phyloP scores from a whole-genome alignment of 1,140 invertebrate species.

The Drosophila sp. region DNA sequence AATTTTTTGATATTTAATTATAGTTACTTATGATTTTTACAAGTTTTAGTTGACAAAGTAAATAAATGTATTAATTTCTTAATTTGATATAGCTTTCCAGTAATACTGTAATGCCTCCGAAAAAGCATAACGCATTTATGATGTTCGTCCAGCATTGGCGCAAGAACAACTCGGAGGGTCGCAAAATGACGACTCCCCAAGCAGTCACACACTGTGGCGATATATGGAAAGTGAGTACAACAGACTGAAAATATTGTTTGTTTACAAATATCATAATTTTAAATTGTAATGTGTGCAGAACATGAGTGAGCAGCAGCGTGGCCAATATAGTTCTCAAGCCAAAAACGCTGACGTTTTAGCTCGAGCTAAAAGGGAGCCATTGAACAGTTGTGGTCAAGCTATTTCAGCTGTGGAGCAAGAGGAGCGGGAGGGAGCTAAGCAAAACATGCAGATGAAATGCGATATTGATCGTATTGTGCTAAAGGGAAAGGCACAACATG shows the following conservation, averaged over 20 bases:
- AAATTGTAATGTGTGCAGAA: conserved; percentile 18
- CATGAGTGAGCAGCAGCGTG: conserved; percentile 49
- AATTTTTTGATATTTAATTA: no score
- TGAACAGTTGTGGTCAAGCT: conserved; percentile 51
- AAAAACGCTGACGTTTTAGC: conserved; percentile 36
- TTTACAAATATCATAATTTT: neutral
- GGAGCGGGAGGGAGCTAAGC: conserved; percentile 22
- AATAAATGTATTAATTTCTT: neutral
- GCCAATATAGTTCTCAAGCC: conserved; percentile 47
- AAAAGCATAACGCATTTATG: conserved; percentile 59
- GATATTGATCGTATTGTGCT: conserved; percentile 57
- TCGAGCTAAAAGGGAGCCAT: conserved; percentile 10
- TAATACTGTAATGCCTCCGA: conserved; percentile 49
- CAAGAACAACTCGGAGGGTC: neutral
- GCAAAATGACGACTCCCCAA: conserved; percentile 8
- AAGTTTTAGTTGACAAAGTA: no score
- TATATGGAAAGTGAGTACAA: conserved; percentile 29
- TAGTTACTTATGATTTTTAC: no score
- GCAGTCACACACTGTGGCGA: conserved; percentile 45
- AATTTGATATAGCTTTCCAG: neutral
- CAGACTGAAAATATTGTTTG: neutral
- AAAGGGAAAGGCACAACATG: conserved; percentile 30
- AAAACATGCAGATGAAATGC: conserved; percentile 54
- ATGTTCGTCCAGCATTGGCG: conserved; percentile 60
- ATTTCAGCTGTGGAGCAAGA: conserved; percentile 43